These are phyloP conservation scores for Epizoanthus stellaris DNA, from an alignment of 92 coral and sea anemone genomes.

Conservation along the genomic window DNA sequence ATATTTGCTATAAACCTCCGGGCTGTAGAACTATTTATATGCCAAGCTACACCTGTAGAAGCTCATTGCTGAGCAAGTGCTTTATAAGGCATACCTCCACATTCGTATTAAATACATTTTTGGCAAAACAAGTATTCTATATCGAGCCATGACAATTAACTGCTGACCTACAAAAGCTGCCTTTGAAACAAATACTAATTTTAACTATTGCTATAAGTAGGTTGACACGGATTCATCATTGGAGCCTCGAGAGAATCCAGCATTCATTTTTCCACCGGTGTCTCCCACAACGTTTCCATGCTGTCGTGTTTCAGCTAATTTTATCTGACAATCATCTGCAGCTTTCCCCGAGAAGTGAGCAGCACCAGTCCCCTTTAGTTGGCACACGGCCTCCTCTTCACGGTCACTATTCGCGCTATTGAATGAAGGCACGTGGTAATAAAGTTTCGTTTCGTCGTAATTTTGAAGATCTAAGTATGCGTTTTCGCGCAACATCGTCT, in stretches of 20 bases:
- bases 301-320: background rate
- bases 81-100: too few relatives aligned
- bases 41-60: too few relatives aligned
- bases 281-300: background rate
- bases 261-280: slow-evolving; percentile 5
- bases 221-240: slow-evolving; percentile 17
- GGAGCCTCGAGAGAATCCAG: background rate
- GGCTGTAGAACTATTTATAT: too few relatives aligned
- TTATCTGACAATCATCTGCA: background rate
- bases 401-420: slow-evolving; percentile 52
- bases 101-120: too few relatives aligned
- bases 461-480: slow-evolving; percentile 79
- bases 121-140: too few relatives aligned
- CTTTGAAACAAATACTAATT: background rate
- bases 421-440: slow-evolving; percentile 84
- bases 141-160: too few relatives aligned
- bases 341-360: background rate
- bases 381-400: background rate
- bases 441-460: slow-evolving; percentile 73
- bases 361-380: background rate
- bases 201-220: background rate
- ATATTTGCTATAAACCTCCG: too few relatives aligned
- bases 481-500: slow-evolving; percentile 74
- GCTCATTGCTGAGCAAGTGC: too few relatives aligned
- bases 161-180: background rate